These are phyloP conservation scores for Hepsetus odoe DNA, from an alignment of 2,113 vertebrate genomes.

Conservation along the genomic window DNA sequence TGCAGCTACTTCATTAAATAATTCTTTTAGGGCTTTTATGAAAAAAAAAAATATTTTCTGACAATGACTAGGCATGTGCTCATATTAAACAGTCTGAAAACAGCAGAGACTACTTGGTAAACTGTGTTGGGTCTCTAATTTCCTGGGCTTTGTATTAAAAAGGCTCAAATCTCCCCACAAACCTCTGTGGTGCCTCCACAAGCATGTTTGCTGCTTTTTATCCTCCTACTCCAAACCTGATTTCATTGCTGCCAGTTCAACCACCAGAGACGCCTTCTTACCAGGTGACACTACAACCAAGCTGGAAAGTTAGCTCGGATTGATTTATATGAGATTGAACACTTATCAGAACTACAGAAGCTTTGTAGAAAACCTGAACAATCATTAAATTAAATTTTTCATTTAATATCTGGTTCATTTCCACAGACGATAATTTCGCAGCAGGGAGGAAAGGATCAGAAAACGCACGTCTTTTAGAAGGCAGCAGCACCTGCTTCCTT, in stretches of 20 bases:
- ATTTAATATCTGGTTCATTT: too few relatives aligned
- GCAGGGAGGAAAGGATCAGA: too few relatives aligned
- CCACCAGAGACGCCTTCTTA: neutral
- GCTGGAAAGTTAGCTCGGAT: neutral
- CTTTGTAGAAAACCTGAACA: neutral
- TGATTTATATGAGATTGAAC: neutral
- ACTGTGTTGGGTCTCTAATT: constrained; percentile 34
- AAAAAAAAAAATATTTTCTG: too few relatives aligned
- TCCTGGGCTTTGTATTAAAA: constrained; percentile 32
- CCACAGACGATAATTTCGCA: too few relatives aligned
- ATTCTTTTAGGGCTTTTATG: too few relatives aligned
- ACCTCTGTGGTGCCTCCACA: constrained; percentile 55
- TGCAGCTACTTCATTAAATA: too few relatives aligned
- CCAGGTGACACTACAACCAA: neutral
- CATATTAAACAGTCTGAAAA: too few relatives aligned
- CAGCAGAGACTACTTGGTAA: constrained; percentile 19
- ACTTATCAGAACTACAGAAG: neutral
- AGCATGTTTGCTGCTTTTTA: constrained; percentile 48
- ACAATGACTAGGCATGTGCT: too few relatives aligned
- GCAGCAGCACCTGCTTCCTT: too few relatives aligned
- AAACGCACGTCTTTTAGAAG: too few relatives aligned
- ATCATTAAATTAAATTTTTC: neutral
- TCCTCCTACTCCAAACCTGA: constrained; percentile 60
- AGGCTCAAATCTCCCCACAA: constrained; percentile 55
- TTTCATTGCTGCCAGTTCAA: neutral